Base-by-base conservation (phyloP, 2,888 invertebrate genomes). In the Heterodera filipjevi region DNA sequence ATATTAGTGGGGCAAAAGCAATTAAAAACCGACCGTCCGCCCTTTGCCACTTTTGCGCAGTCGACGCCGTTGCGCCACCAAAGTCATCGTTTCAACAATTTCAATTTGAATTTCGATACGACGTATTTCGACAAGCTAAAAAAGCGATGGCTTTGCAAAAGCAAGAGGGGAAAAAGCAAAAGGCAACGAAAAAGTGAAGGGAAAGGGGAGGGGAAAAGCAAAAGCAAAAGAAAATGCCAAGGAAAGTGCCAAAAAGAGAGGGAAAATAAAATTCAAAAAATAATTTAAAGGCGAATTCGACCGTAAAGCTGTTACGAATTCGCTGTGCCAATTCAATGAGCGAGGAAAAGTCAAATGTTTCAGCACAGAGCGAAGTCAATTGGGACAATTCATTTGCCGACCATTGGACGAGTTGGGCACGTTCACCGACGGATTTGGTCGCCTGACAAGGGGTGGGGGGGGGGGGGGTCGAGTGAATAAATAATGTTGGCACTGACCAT, bases 101-200 rank as follows among this genome's bases (percentile, higher is more conserved):
- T 81, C 81, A n/a, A 81, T 74, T 27, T 27, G 32, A 19, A 81
- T 53, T 59, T 81, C 81, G 35, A 81, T 33, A 22, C 71, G 53
- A 10, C 73, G 77, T 5, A 82, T 82, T 44, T 82, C 81, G n/a
- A 81, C 78, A 22, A 81, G 68, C 81, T 81, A 81, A 76, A 80
- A 14, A 12, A 16, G 44, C 22, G 2, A 59, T n/a, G 19, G 49
- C 49, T 16, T 49, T 14, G 49, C 49, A 59, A 59, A 59, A 5
- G n/a, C n/a, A n/a, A 59, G 10, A 8, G 59, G 10, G 3, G 16
- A 49, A 22, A 66, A 8, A 66, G 27, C 5, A 27, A 8, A 16
- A 10, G 32, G 19, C 14, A 66, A n/a, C 27, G 8, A 66, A 66
- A 30, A 27, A 16, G 27, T 2, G 27, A 2, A 32, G 10, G 14